A percentile compares a stretch with the other conserved stretches of the same genome.
These are phyloP conservation scores for Anabacerthia variegaticeps DNA, from an alignment of 2,797 vertebrate genomes.

Conservation along the genomic window DNA sequence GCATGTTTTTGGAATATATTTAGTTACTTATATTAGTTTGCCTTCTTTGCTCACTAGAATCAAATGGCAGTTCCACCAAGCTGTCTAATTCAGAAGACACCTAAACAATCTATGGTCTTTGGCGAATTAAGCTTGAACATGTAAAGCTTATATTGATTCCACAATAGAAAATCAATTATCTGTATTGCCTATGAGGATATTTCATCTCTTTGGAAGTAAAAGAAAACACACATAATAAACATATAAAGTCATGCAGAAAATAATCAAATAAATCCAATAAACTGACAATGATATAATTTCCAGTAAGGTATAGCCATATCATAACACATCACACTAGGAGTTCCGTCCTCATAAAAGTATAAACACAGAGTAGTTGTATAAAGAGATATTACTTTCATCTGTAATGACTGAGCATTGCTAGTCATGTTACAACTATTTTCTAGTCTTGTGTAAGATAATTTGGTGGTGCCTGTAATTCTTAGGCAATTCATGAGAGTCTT, in stretches of 20 bases:
- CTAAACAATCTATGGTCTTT: not conserved
- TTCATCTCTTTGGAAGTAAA: not conserved
- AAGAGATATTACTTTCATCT: not conserved
- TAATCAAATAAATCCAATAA: constrained; percentile 7
- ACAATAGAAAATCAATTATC: constrained; percentile 37
- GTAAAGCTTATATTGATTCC: not conserved
- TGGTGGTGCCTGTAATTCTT: not conserved
- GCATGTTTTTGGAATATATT: not conserved
- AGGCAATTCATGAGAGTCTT: not conserved
- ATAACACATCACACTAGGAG: not conserved
- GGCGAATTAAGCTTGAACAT: not conserved
- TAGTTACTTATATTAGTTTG: not conserved
- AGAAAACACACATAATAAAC: not conserved
- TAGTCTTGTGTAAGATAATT: not conserved
- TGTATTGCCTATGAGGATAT: not conserved
- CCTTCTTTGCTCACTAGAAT: not conserved
- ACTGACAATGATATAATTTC: not conserved
- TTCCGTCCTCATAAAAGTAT: not conserved
- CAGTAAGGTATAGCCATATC: not conserved
- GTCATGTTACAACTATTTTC: not conserved
- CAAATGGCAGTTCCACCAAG: not conserved
- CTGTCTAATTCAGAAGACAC: not conserved
- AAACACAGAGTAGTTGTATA: not conserved
- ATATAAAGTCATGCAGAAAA: not conserved
- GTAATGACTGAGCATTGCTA: not conserved